Evolutionary conservation across 2,797 vertebrate species (phyloP).

Genomic region (Malurus splendens): DNA sequence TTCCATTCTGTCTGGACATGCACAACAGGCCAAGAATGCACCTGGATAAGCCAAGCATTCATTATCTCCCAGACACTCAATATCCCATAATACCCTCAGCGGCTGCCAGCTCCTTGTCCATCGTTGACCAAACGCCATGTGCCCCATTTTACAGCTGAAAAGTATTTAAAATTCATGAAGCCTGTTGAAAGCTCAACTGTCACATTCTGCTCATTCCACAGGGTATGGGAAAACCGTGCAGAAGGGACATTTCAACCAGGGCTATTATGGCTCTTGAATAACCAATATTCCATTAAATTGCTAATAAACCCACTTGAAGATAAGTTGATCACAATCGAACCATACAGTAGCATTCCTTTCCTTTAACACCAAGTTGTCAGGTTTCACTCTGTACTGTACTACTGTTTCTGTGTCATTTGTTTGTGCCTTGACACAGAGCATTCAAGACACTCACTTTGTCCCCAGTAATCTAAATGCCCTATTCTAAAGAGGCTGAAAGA

Average conservation of each 20-base stretch:
- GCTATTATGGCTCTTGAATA: constrained; percentile 79
- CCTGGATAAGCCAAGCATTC: constrained; percentile 75
- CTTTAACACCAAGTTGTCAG: constrained; percentile 62
- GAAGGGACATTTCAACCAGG: constrained; percentile 78
- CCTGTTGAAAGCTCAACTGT: constrained; percentile 77
- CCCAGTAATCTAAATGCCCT: constrained; percentile 63
- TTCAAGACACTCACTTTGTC: constrained; percentile 69
- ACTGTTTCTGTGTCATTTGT: constrained; percentile 69
- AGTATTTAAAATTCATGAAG: constrained; percentile 95
- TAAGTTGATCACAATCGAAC: constrained; percentile 79
- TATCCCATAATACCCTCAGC: constrained; percentile 70
- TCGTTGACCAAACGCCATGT: constrained; percentile 75
- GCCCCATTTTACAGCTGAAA: constrained; percentile 86
- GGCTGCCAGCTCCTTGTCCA: constrained; percentile 76
- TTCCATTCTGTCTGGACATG: constrained; percentile 68
- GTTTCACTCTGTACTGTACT: constrained; percentile 69
- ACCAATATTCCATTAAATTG: constrained; percentile 89
- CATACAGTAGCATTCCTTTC: constrained; percentile 82
- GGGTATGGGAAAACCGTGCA: constrained; percentile 77
- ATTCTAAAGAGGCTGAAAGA: constrained; percentile 65
- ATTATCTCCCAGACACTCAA: constrained; percentile 86
- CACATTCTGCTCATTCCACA: constrained; percentile 90
- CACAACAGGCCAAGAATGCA: constrained; percentile 78
- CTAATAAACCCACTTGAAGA: constrained; percentile 84
- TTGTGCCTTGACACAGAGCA: constrained; percentile 58